Conservation (phyloP, 2,888 invertebrate genomes). For the Endomychus coccineus region DNA sequence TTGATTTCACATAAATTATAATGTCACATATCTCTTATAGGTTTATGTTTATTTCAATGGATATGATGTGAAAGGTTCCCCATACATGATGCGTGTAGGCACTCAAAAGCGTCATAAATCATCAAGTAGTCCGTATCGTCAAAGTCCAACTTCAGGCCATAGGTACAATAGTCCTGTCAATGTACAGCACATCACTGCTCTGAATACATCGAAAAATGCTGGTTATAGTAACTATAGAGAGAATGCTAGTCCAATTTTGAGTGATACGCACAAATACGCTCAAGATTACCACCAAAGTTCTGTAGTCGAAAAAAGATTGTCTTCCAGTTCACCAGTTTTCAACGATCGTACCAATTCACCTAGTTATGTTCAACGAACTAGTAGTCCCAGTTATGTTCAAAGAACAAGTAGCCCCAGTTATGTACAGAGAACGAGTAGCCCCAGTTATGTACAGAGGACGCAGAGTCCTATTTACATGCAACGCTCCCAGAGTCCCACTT, state of each 20-base stretch:
- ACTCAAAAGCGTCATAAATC: conserved; percentile 58
- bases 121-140: conserved; percentile 42
- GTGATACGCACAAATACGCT: conserved; percentile 34
- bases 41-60: conserved; percentile 93
- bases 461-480: conserved; percentile 34
- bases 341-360: conserved; percentile 28
- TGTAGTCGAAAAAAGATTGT: conserved; percentile 34
- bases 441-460: conserved; percentile 35
- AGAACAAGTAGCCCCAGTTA: conserved; percentile 35
- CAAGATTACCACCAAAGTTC: conserved; percentile 37
- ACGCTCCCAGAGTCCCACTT: conserved; percentile 34
- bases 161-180: conserved; percentile 33
- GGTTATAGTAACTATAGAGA: conserved; percentile 31
- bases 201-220: conserved; percentile 27
- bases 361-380: conserved; percentile 30
- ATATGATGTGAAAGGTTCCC: conserved; percentile 74
- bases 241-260: conserved; percentile 31
- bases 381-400: conserved; percentile 30
- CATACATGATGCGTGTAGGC: conserved; percentile 80
- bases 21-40: too few relatives aligned
- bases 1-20: too few relatives aligned
- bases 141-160: conserved; percentile 37
- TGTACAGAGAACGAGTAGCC: conserved; percentile 35
- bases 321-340: conserved; percentile 34
- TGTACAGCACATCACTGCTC: conserved; percentile 18